A percentile compares a stretch with the other conserved stretches of the same genome.
Conservation (phyloP, 2,113 vertebrate species). For the Psophia crepitans region DNA sequence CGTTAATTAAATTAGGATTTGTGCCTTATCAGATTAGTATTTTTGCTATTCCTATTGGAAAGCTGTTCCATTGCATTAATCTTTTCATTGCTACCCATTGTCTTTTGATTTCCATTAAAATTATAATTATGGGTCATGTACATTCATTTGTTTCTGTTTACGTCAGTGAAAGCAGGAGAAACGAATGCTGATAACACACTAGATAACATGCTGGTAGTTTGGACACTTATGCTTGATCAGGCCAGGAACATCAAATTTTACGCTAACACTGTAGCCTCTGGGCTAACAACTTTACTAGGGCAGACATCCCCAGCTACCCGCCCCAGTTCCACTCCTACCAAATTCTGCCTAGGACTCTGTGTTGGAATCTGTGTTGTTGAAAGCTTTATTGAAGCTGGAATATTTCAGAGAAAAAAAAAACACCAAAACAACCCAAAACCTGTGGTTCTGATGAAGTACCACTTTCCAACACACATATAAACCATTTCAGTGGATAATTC, state of each 20-base stretch:
- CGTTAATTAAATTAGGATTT: background rate
- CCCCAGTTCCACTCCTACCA: background rate
- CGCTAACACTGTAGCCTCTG: background rate
- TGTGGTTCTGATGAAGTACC: background rate
- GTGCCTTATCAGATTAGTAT: background rate
- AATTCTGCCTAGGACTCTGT: background rate
- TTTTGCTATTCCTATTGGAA: background rate
- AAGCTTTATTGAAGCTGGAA: background rate
- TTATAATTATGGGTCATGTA: fast-evolving
- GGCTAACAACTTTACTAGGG: background rate
- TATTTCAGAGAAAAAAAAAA: background rate
- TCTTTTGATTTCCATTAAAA: background rate
- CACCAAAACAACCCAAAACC: background rate
- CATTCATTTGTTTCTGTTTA: background rate
- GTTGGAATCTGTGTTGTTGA: background rate
- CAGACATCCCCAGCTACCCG: background rate
- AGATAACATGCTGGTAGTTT: background rate
- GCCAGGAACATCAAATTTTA: background rate
- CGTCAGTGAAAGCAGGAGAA: background rate
- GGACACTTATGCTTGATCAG: background rate
- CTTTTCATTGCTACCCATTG: background rate
- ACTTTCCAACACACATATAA: background rate
- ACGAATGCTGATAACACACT: background rate
- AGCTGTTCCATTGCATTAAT: background rate
- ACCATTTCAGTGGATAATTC: background rate